phyloP scores from a whole-genome alignment of 1,140 invertebrate species.

The Venturia canescens region DNA sequence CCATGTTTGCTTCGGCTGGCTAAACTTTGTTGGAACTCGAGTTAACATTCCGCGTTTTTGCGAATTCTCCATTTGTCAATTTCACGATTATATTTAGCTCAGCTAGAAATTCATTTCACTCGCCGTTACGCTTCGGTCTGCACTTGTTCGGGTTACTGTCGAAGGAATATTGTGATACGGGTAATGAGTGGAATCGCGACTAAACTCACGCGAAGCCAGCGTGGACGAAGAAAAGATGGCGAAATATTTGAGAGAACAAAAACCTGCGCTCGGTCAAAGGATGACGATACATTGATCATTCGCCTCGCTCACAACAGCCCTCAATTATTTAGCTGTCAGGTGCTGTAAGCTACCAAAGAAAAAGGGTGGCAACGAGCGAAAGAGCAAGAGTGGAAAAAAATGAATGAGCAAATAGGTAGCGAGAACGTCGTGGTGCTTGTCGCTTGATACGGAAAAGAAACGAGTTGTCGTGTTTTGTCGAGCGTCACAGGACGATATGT shows the following conservation, averaged over 20 bases:
- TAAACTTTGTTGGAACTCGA: no score
- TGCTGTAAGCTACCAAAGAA: slow-evolving; percentile 26
- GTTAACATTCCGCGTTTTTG: no score
- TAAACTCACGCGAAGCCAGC: no score
- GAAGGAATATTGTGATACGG: no score
- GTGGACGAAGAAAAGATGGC: background rate
- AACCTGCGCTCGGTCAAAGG: slow-evolving; percentile 14
- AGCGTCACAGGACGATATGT: slow-evolving; percentile 36
- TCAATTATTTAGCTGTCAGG: slow-evolving; percentile 43
- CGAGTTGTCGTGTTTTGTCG: slow-evolving; percentile 30
- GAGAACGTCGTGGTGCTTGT: background rate
- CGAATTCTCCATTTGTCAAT: no score
- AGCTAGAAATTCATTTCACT: no score
- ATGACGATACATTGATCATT: slow-evolving; percentile 36
- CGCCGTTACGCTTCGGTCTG: no score
- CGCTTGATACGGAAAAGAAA: slow-evolving; percentile 20
- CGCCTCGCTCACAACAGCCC: slow-evolving; percentile 29
- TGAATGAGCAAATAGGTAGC: slow-evolving; percentile 11
- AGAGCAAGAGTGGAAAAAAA: background rate
- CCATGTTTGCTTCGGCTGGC: background rate
- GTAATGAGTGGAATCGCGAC: no score
- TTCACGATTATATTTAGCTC: no score
- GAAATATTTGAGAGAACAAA: background rate
- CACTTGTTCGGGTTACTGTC: no score
- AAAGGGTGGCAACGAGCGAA: slow-evolving; percentile 18